phyloP scores from a whole-genome alignment of 2,113 vertebrate species.

The Hydropotes inermis region DNA sequence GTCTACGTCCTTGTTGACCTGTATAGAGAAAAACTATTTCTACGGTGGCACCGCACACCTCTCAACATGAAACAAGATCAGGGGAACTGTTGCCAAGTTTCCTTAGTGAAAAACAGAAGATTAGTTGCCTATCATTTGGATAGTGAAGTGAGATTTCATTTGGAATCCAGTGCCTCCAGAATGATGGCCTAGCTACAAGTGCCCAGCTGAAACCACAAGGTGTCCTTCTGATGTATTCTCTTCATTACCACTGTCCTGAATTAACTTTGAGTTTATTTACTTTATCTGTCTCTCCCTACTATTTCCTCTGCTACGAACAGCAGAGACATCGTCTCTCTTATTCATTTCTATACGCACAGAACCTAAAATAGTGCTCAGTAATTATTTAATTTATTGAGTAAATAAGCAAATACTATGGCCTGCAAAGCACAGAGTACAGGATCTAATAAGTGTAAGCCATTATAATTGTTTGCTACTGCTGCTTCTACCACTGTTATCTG shows the following conservation, averaged over 20 bases:
- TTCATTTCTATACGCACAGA: neutral
- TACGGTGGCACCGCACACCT: neutral
- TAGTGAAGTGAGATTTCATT: neutral
- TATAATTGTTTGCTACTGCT: neutral
- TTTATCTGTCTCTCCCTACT: neutral
- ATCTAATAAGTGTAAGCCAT: neutral
- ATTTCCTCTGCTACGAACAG: neutral
- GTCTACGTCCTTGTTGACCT: neutral
- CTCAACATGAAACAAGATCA: neutral
- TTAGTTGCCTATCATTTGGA: neutral
- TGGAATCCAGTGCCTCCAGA: neutral
- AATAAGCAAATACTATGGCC: neutral
- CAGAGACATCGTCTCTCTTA: neutral
- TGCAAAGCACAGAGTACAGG: neutral
- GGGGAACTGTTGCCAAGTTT: neutral
- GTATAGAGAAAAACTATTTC: neutral
- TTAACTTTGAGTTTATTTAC: neutral
- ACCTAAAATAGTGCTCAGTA: neutral
- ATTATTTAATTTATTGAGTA: neutral
- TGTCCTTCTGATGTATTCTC: slow-evolving; percentile 26
- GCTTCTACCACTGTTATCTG: neutral
- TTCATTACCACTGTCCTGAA: neutral
- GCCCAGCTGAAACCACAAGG: neutral
- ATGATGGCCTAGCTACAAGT: neutral
- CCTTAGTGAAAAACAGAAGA: neutral